Conservation (phyloP, 2,888 invertebrate species). For the Fragum whitleyi region DNA sequence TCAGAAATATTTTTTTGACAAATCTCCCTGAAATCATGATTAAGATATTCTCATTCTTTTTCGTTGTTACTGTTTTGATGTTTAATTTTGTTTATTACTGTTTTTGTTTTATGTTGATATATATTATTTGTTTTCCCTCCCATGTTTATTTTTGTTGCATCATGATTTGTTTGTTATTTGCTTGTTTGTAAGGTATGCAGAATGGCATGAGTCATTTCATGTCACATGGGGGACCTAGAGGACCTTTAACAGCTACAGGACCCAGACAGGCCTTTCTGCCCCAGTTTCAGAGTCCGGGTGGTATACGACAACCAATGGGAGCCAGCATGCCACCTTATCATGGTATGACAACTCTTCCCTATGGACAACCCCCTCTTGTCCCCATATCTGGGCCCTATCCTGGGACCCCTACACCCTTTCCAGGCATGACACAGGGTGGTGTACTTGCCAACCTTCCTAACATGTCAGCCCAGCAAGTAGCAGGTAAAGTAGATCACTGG, state of each 20-base stretch:
- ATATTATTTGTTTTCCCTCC: too few species aligned
- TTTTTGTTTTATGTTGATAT: too few species aligned
- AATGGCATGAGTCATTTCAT: conserved; percentile 62
- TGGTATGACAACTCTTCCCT: conserved; percentile 65
- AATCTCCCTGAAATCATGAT: too few species aligned
- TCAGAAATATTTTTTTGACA: too few species aligned
- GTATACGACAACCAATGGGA: conserved; percentile 57
- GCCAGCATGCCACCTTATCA: conserved; percentile 59
- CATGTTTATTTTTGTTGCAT: conserved; percentile 29
- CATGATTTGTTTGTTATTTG: conserved; percentile 51
- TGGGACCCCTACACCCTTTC: conserved; percentile 60
- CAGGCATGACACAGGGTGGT: conserved; percentile 64
- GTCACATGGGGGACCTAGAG: conserved; percentile 51
- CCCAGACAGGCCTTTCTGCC: conserved; percentile 61
- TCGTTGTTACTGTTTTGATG: neutral
- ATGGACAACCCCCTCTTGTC: conserved; percentile 61
- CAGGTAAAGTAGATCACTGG: conserved; percentile 29
- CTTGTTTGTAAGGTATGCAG: conserved; percentile 68
- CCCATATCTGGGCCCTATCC: conserved; percentile 55
- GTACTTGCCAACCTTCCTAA: conserved; percentile 62
- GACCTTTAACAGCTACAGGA: conserved; percentile 44
- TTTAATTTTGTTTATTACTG: too few species aligned
- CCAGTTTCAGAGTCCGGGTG: conserved; percentile 65
- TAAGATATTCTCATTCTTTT: too few species aligned
- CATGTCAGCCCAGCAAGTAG: conserved; percentile 41